Base-by-base conservation (phyloP, 2,888 invertebrate species). In the Tineola bisselliella region DNA sequence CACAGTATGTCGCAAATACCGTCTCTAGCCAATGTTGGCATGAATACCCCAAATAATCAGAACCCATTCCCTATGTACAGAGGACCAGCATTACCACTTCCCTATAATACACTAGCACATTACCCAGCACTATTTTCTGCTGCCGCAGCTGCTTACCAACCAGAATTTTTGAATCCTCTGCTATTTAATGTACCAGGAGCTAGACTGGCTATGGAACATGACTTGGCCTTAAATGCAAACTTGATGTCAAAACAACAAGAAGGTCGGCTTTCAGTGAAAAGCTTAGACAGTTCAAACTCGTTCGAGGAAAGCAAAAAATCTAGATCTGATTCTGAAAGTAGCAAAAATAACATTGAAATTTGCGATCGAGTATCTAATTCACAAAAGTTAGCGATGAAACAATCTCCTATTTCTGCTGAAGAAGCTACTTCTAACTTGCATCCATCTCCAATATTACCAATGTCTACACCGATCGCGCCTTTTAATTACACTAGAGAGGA, bases 1-100 rank as follows among this genome's bases (percentile, higher is more conserved):
- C 87, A 81, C 66, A 80, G 83, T 33, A 64, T 87, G 12, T 72
- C 82, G 0, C 86, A 84, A 65, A 79, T 87, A 59, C 75, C 86
- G 1, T 67, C 78, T 10, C 64, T 88, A 61, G 74, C 80, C 62
- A 84, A 84, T 78, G 80, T 86, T 65, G 77, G 77, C 44, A 83
- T 84, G 84, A 79, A 76, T 74, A 75, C 77, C 63, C 74, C 77
- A 44, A 78, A 83, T 57, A 84, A 77, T 63, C 77, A 86, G 6
- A 90, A 90, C 69, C 92, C 92, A 0, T 94, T 93, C 72, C 87
- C 93, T 12, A 90, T 94, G 76, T 93, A 94, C 71, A 89, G 93
- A 65, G 89, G 91, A 10, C 90, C 91, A 0, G 78, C 88, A 18
- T 70, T 89, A 63, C 90, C 90, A 1, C 91, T 91, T 67, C 89